Evolutionary conservation across 2,888 invertebrate genomes (phyloP), one percentile per base, ranked within the genome.

Genomic region (Hyposoter didymator): DNA sequence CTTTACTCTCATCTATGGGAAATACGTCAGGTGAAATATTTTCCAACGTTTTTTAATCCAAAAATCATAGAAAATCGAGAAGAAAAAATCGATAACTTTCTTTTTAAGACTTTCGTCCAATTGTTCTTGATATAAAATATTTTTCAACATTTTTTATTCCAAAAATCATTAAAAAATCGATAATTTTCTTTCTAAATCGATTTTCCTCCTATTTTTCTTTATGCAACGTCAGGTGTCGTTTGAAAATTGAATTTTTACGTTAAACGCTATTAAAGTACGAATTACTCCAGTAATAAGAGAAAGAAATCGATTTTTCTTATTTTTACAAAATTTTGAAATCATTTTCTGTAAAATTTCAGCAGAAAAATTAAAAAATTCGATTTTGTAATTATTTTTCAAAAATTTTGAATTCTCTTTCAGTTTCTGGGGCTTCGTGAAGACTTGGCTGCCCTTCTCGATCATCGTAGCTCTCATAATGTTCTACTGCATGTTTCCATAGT

Each of bases 401-500:
- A 28, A 59, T 28, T 59, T 59, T 14, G 28, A 22, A 43, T 80
- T 1, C 43, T 49, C 87, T 95, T 95, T 87, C 94, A 97, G 96
- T 93, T 94, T 95, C 91, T 91, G 93, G 70, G 96, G 95, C 73
- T 96, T 97, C 90, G 82, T 98, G 55, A 98, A 97, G 94, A 97
- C 98, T 0, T 98, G 98, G 98, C 88, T 97, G 82, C 98, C 98
- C 8, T 98, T 98, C 93, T 78, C 95, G 14, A 92, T 96, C 55
- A 93, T 96, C 59, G 89, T 92, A 47, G 82, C 88, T 5, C 82
- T 92, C 69, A 72, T 90, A 22, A 74, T 88, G 39, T 79, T 91
- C 55, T 90, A 82, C 83, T 52, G 87, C 32, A 81, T 87, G 49
- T 80, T 80, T 35, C 62, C 76, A 55, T 87, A 78, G 39, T 39